These are phyloP conservation scores for Cyphomyrmex costatus DNA, from an alignment of 1,140 invertebrate species.

Conservation along the genomic window DNA sequence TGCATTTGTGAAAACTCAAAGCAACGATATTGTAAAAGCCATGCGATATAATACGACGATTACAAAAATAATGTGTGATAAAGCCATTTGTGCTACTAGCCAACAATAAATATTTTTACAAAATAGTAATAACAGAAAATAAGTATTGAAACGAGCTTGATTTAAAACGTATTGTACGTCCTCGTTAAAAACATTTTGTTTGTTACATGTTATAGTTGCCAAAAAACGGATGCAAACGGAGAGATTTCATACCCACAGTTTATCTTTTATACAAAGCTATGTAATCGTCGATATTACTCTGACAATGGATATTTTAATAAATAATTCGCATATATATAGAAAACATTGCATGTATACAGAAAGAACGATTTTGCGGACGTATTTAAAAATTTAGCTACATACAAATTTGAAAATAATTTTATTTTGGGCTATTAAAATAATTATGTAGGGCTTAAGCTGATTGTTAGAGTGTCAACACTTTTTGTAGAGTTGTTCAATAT, in stretches of 20 bases:
- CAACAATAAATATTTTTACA: neutral
- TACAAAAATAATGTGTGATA: conserved; percentile 25
- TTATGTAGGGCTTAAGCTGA: no score
- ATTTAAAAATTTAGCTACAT: no score
- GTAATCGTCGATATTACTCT: neutral
- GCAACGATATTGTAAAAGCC: neutral
- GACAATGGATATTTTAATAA: conserved; percentile 25
- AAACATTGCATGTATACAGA: conserved; percentile 1
- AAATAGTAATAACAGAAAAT: neutral
- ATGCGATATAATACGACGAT: neutral
- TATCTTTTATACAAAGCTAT: conserved; percentile 1
- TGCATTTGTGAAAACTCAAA: neutral
- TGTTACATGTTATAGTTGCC: neutral
- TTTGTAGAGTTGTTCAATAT: no score
- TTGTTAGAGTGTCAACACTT: no score
- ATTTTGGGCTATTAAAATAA: no score
- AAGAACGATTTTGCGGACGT: no score
- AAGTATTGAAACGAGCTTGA: neutral
- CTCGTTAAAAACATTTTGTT: conserved; percentile 30
- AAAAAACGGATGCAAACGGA: neutral
- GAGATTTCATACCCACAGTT: conserved; percentile 9
- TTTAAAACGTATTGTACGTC: neutral
- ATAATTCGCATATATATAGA: neutral
- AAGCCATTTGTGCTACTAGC: neutral
- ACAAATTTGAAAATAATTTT: no score